Conservation (phyloP, 2,113 vertebrate species). For the Lamprologus ornatipinnis region DNA sequence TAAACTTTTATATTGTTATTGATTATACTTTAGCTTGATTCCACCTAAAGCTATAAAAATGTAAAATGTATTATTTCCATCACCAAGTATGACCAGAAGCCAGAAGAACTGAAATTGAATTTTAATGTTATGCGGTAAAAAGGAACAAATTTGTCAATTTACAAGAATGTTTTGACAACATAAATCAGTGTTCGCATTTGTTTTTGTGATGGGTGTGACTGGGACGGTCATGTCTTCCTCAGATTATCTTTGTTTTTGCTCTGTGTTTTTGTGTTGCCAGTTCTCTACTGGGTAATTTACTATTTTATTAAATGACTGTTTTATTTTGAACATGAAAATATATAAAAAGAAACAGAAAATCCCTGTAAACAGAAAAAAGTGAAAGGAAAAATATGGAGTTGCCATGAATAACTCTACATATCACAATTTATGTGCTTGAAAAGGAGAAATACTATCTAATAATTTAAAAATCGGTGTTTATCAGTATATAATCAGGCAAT, state of each 20-base stretch:
- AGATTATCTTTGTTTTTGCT: background rate
- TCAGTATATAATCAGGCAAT: background rate
- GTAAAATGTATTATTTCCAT: background rate
- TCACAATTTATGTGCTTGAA: background rate
- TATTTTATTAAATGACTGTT: background rate
- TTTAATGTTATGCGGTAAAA: background rate
- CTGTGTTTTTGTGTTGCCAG: background rate
- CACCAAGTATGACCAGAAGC: background rate
- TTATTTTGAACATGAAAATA: background rate
- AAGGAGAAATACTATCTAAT: background rate
- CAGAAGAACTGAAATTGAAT: background rate
- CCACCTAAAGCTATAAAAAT: background rate
- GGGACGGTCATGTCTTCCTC: background rate
- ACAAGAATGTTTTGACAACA: background rate
- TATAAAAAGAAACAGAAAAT: background rate
- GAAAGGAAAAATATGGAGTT: background rate
- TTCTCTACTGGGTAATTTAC: background rate
- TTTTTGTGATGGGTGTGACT: background rate
- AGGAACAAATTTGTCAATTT: background rate
- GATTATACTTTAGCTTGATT: background rate
- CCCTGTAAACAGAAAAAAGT: fast-evolving
- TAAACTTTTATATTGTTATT: too few relatives aligned
- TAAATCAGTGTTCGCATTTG: background rate
- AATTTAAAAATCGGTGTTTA: background rate
- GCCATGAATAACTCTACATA: background rate